phyloP scores from a whole-genome alignment of 2,797 vertebrate genomes.

The Manis pentadactyla region DNA sequence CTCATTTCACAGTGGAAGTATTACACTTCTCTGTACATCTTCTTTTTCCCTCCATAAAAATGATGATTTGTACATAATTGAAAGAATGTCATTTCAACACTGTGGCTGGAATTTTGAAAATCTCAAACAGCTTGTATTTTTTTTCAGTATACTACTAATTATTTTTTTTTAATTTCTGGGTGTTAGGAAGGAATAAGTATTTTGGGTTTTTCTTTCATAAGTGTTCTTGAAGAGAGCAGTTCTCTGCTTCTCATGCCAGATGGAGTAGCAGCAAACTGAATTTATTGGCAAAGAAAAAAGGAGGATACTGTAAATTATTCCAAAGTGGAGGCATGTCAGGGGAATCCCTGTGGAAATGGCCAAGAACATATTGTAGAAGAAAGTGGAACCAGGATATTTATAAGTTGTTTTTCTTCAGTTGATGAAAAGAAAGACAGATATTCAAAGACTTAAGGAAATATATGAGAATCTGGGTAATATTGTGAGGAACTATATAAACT shows the following conservation, averaged over 20 bases:
- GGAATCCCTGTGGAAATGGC: not conserved
- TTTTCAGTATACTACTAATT: slow-evolving; percentile 33
- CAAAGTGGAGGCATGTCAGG: not conserved
- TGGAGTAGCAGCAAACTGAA: not conserved
- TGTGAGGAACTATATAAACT: not conserved
- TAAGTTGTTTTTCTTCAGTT: not conserved
- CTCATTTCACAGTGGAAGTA: slow-evolving; percentile 3
- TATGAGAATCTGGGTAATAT: not conserved
- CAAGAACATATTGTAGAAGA: not conserved
- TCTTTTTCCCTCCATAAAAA: not conserved
- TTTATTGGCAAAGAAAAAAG: not conserved
- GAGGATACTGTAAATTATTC: not conserved
- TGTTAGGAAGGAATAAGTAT: not conserved
- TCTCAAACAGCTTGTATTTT: slow-evolving; percentile 17
- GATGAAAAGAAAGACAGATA: not conserved
- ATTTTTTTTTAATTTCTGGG: not conserved
- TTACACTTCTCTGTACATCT: not conserved
- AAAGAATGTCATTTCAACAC: slow-evolving; percentile 7
- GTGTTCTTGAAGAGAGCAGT: not conserved
- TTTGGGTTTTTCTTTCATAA: not conserved
- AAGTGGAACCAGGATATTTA: not conserved
- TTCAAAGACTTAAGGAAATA: not conserved
- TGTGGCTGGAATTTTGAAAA: slow-evolving; percentile 51
- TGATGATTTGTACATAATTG: slow-evolving; percentile 48
- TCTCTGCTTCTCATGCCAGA: not conserved